A percentile compares a stretch with the other conserved stretches of the same genome.
phyloP scores from a whole-genome alignment of 2,113 vertebrate genomes.

The Indicator maculatus region DNA sequence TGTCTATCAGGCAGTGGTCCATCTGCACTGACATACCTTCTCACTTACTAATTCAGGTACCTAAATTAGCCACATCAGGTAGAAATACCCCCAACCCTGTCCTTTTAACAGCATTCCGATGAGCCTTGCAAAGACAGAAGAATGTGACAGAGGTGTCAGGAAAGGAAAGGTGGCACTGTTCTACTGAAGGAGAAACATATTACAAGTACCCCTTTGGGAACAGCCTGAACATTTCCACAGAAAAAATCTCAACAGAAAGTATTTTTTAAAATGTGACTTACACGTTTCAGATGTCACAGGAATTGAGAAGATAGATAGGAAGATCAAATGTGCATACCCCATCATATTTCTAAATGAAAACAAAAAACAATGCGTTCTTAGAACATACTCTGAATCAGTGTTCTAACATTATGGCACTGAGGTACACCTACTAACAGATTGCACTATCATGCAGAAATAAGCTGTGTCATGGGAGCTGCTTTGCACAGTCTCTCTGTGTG shows the following conservation, averaged over 20 bases:
- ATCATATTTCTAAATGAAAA: constrained; percentile 13
- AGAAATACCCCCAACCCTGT: background rate
- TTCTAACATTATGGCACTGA: background rate
- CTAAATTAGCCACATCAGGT: background rate
- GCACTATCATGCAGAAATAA: background rate
- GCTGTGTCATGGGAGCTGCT: background rate
- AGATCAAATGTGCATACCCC: background rate
- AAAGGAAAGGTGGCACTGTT: background rate
- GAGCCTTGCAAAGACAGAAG: background rate
- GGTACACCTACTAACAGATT: background rate
- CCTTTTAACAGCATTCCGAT: background rate
- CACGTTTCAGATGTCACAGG: constrained; percentile 10
- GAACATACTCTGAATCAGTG: background rate
- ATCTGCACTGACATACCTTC: background rate
- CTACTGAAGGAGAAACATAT: background rate
- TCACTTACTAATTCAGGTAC: background rate
- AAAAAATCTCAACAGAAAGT: background rate
- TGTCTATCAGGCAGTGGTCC: background rate
- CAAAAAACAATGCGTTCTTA: background rate
- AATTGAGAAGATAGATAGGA: background rate
- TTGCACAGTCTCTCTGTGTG: background rate
- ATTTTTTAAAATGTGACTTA: constrained; percentile 34
- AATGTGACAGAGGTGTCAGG: rapidly evolving
- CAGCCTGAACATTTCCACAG: background rate
- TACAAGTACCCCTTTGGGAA: background rate